Base-by-base conservation (phyloP, 2,797 vertebrate genomes). In the Tinamus major region DNA sequence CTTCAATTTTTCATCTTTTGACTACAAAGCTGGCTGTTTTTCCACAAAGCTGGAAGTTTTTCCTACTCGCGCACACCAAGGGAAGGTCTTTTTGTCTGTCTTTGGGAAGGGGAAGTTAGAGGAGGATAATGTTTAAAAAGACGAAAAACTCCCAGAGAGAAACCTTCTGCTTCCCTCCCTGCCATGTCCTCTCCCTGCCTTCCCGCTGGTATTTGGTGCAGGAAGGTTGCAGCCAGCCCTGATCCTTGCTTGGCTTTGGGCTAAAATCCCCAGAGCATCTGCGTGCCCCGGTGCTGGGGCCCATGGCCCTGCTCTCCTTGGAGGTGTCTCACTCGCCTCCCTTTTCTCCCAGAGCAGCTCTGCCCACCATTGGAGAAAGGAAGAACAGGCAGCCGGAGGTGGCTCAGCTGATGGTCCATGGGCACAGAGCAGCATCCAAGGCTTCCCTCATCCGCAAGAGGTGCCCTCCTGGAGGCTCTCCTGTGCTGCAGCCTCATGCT, bases 31-130 rank as follows among this genome's bases (percentile, higher is more conserved):
- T 2, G 20, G 53, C 20, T 69, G 39, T 5, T 93, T 56, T n/a
- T 72, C 44, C 8, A 2, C 35, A 51, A 35, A 69, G n/a, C 1
- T 2, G 20, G 53, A 23, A 61, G 39, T 5, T 93, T 56, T n/a
- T 72, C 44, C 8, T 0, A 0, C 27, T 64, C 26, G 6, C 71
- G 13, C 51, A 53, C 49, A 27, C 49, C 13, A 53, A 53, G 26
- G 49, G 18, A 53, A 53, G 51, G 27, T 29, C 18, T 53, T 8
- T 53, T 53, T 53, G 14, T 10, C 51, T 53, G 15, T 29, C 27
- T 29, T 53, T 53, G 27, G 27, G 26, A 53, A 53, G 27, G 51
- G 51, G 51, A 53, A 53, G 27, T 53, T 27, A 53, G 27, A 53
- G 27, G 51, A 53, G 27, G 27, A 29, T 29, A 53, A 27, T 27